Conservation (phyloP, 1,140 invertebrate species). For the Thrips palmi region DNA sequence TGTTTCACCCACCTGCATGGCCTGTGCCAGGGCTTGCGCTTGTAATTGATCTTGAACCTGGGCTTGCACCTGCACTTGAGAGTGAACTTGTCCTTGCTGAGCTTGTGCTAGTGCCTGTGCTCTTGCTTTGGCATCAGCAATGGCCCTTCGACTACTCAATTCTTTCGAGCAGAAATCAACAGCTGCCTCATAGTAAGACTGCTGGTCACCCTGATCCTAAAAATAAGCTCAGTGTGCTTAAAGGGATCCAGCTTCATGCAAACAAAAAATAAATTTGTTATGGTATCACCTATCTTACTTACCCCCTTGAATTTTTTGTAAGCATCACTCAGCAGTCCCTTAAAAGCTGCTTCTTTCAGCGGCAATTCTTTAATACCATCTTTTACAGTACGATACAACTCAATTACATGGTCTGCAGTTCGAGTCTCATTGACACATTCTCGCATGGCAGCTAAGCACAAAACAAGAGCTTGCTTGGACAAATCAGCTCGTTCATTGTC, state of each 20-base stretch:
- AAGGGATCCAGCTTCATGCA: not conserved
- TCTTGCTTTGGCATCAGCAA: too few species aligned
- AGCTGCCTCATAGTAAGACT: conserved; percentile 5
- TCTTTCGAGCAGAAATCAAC: conserved; percentile 8
- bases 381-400: conserved; percentile 15
- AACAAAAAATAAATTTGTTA: not conserved
- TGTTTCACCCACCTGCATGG: too few species aligned
- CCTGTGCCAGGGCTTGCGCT: too few species aligned
- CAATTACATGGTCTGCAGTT: conserved; percentile 13
- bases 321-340: conserved; percentile 11
- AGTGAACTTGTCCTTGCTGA: too few species aligned
- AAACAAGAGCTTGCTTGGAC: conserved; percentile 50
- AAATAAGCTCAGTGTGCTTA: not conserved
- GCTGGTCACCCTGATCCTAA: not conserved
- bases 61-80: too few species aligned
- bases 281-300: not conserved
- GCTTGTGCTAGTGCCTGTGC: too few species aligned
- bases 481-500: conserved; percentile 60
- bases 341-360: conserved; percentile 13
- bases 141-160: not conserved
- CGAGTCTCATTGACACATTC: conserved; percentile 11
- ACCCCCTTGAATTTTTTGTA: conserved; percentile 13
- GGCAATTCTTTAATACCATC: conserved; percentile 12
- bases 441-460: conserved; percentile 37
- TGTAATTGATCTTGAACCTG: too few species aligned